Percentiles rank a stretch among this genome's conserved stretches.
phyloP scores from a whole-genome alignment of 2,888 invertebrate genomes.

The Smittia sp. region DNA sequence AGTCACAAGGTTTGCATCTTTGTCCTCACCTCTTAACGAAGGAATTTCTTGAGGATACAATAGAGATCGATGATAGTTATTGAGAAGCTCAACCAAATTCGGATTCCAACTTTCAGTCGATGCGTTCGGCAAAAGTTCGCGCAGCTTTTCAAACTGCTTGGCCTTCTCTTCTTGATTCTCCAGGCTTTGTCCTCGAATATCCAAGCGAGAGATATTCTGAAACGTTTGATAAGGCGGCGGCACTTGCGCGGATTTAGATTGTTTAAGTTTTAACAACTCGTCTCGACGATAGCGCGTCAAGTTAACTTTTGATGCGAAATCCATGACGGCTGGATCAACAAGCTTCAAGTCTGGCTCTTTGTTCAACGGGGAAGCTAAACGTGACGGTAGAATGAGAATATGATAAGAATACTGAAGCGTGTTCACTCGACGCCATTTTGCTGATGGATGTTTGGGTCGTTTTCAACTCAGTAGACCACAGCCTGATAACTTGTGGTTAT shows the following conservation, averaged over 20 bases:
- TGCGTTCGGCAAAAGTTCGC: background rate
- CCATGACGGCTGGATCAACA: background rate
- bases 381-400: too few relatives aligned
- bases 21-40: background rate
- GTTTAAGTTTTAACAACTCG: background rate
- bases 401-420: too few relatives aligned
- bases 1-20: too few relatives aligned
- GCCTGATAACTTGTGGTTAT: too few relatives aligned
- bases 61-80: constrained; percentile 14
- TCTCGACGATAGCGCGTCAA: constrained; percentile 24
- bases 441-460: too few relatives aligned
- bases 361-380: too few relatives aligned
- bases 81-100: background rate
- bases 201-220: background rate
- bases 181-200: background rate
- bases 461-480: too few relatives aligned
- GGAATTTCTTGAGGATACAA: background rate
- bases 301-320: background rate
- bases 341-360: background rate
- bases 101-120: background rate
- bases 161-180: background rate
- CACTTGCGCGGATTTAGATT: background rate
- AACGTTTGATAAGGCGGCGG: background rate
- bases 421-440: too few relatives aligned
- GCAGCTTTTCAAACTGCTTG: background rate